Percentiles rank a stretch among this genome's conserved stretches.
These are phyloP conservation scores for Ammospiza caudacuta DNA, from an alignment of 2,113 vertebrate species.

Conservation along the genomic window DNA sequence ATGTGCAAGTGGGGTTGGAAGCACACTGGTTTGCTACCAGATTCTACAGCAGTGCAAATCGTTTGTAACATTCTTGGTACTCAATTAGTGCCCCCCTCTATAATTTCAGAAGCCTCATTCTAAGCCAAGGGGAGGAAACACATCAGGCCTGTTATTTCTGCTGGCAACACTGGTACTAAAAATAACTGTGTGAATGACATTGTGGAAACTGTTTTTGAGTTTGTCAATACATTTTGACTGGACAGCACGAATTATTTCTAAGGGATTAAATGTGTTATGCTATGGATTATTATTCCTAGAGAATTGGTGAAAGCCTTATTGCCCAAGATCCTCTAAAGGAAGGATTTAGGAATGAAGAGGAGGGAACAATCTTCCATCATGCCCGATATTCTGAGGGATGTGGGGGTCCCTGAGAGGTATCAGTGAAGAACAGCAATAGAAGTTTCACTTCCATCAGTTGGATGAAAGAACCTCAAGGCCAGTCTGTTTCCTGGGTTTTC, in stretches of 20 bases:
- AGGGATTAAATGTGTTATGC: neutral
- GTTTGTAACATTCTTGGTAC: neutral
- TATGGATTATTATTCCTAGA: neutral
- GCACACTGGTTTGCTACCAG: neutral
- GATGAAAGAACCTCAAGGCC: neutral
- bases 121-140: neutral
- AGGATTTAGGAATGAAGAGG: neutral
- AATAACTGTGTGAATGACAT: neutral
- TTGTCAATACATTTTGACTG: slow-evolving; percentile 3
- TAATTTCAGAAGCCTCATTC: slow-evolving; percentile 26
- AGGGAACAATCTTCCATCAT: neutral
- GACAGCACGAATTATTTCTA: slow-evolving; percentile 9
- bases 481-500: neutral
- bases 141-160: slow-evolving; percentile 39
- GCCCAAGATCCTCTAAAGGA: neutral
- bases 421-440: neutral
- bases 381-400: neutral
- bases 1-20: neutral
- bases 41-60: neutral
- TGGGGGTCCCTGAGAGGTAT: neutral
- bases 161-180: neutral
- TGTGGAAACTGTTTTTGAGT: neutral
- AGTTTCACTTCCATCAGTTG: neutral
- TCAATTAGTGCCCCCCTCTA: neutral
- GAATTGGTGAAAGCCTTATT: neutral